Conservation (phyloP, 2,113 vertebrate species). For the Phylloscopus trochiloides region DNA sequence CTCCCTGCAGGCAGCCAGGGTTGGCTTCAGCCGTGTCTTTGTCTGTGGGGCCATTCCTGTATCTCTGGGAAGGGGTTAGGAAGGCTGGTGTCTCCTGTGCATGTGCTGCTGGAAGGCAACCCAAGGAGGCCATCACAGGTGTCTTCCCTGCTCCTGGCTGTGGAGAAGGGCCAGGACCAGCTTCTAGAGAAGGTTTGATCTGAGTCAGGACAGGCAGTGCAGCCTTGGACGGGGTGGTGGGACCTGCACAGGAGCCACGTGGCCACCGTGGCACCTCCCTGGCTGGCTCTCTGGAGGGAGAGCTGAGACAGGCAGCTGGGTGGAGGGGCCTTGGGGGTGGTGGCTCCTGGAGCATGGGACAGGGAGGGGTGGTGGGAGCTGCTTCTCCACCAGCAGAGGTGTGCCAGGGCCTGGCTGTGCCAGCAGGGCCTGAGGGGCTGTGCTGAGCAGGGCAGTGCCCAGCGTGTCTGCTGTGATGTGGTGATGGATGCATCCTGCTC, state of each 20-base stretch:
- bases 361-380: background rate
- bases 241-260: background rate
- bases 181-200: background rate
- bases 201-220: background rate
- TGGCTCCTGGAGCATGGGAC: background rate
- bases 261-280: background rate
- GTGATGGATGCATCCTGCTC: background rate
- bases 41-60: background rate
- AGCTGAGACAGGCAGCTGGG: background rate
- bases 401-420: background rate
- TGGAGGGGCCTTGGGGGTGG: background rate
- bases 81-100: accelerated
- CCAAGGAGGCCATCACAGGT: background rate
- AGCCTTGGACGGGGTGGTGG: background rate
- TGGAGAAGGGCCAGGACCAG: background rate
- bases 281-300: background rate
- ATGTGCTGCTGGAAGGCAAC: background rate
- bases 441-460: accelerated
- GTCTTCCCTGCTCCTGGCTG: background rate
- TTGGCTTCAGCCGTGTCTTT: background rate
- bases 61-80: background rate
- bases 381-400: accelerated
- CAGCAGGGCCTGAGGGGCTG: background rate
- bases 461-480: accelerated
- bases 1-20: background rate